A percentile compares a stretch with the other conserved stretches of the same genome.
These are phyloP conservation scores for Uloborus diversus DNA, from an alignment of 1,140 invertebrate species.

Conservation along the genomic window DNA sequence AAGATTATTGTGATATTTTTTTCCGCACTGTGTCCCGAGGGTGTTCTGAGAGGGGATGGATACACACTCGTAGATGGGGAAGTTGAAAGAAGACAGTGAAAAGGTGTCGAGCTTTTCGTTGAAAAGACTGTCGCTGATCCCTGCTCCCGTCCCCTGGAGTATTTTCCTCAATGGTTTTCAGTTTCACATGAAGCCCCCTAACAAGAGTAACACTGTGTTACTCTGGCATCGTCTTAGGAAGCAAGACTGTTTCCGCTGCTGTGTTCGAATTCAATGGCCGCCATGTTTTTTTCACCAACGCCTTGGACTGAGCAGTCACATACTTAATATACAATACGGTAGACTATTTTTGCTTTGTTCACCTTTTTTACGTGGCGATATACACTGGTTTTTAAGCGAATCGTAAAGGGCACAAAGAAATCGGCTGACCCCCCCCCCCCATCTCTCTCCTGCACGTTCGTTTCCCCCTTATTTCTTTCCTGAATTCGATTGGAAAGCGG, in stretches of 20 bases:
- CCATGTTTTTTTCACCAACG: slow-evolving; percentile 41
- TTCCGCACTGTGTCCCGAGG: no score
- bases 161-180: slow-evolving; percentile 50
- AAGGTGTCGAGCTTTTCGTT: slow-evolving; percentile 53
- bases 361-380: slow-evolving; percentile 14
- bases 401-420: slow-evolving; percentile 13
- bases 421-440: slow-evolving; percentile 4
- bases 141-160: slow-evolving; percentile 4
- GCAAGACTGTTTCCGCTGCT: slow-evolving; percentile 43
- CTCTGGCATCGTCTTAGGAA: slow-evolving; percentile 37
- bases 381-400: slow-evolving; percentile 44
- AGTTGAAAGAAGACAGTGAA: slow-evolving; percentile 30
- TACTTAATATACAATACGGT: slow-evolving; percentile 52
- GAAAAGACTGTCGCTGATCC: slow-evolving; percentile 11
- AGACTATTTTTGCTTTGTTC: slow-evolving; percentile 50
- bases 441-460: no score
- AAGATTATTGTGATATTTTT: no score
- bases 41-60: background rate
- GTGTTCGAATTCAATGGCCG: slow-evolving; percentile 37
- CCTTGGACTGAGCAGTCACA: slow-evolving; percentile 49
- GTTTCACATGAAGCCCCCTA: slow-evolving; percentile 35
- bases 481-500: slow-evolving; percentile 15
- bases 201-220: slow-evolving; percentile 44
- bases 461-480: no score
- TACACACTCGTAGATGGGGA: background rate